A percentile compares a stretch with the other conserved stretches of the same genome.
phyloP scores from a whole-genome alignment of 2,113 vertebrate species.

The Mormoops blainvillei region DNA sequence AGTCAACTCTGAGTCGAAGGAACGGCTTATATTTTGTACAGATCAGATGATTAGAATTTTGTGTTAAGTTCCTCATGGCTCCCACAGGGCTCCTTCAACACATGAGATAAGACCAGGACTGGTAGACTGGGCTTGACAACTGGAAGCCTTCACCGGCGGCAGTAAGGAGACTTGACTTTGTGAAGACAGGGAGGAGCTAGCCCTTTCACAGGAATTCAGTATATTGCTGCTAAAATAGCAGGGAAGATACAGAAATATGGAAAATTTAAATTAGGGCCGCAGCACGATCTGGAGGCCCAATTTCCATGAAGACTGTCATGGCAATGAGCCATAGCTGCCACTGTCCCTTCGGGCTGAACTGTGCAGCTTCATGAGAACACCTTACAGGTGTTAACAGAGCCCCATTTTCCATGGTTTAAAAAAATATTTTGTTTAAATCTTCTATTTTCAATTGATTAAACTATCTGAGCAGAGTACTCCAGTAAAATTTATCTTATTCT shows the following conservation, averaged over 20 bases:
- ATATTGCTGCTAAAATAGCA: neutral
- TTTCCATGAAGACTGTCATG: neutral
- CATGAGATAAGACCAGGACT: neutral
- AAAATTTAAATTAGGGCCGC: neutral
- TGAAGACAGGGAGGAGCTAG: neutral
- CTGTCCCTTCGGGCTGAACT: neutral
- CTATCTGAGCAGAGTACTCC: neutral
- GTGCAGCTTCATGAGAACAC: neutral
- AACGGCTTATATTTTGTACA: neutral
- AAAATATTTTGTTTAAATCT: conserved; percentile 33
- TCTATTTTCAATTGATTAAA: conserved; percentile 27
- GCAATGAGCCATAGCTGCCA: neutral
- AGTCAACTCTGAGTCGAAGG: neutral
- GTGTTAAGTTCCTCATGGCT: neutral
- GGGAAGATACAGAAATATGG: neutral
- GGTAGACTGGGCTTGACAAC: neutral
- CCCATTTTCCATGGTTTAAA: neutral
- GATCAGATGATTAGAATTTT: neutral
- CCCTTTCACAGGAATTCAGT: neutral
- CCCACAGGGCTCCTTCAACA: neutral
- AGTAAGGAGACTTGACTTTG: neutral
- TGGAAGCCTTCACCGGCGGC: neutral
- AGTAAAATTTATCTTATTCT: conserved; percentile 1
- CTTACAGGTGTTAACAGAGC: neutral
- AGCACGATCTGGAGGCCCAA: neutral